Base-by-base conservation (phyloP, 2,888 invertebrate species). In the Xanthia icteritia region DNA sequence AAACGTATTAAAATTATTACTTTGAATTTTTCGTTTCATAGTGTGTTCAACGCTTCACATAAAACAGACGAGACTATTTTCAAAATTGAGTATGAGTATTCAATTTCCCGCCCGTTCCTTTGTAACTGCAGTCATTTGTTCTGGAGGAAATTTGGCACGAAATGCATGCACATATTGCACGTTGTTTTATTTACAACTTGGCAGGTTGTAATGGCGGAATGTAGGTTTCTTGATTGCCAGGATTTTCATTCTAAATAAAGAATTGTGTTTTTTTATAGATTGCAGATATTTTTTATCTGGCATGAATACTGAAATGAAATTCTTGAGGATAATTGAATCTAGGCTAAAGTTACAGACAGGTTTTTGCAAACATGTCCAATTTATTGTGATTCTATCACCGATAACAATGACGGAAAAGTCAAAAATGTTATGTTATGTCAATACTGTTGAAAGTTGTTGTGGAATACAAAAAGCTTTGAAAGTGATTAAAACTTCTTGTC, bases 131-230 rank as follows among this genome's bases (percentile, higher is more conserved):
- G 84, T 70, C 23, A 81, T 77, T 83, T 65, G 54, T 83, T 77
- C 48, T 15, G 17, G 1, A 45, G 31, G 20, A 83, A 79, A 74
- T 65, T 82, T 83, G 84, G 82, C 84, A 84, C 74, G 51, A 51
- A 39, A 65, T 31, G 42, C 48, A 60, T 70, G 36, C 75, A 83
- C 61, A 66, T 74, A 61, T 27, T 70, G n/a, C 66, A 70, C 66
- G 74, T 73, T 45, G 69, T 74, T 82, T 79, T 58, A 84, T 51
- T 58, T 27, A 17, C 13, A 66, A 79, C 80, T 83, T 83, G 73
- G 84, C 80, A 74, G 36, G 11, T 48, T 39, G 36, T 67, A 11
- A 64, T 3, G 58, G 42, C 42, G 51, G 27, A n/a, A 61, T 36
- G 6, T 36, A 42, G 15, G 9, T 82, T 73, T n/a, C 42, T 82